phyloP scores from a whole-genome alignment of 2,113 vertebrate genomes.

The Protobothrops flavoviridis region DNA sequence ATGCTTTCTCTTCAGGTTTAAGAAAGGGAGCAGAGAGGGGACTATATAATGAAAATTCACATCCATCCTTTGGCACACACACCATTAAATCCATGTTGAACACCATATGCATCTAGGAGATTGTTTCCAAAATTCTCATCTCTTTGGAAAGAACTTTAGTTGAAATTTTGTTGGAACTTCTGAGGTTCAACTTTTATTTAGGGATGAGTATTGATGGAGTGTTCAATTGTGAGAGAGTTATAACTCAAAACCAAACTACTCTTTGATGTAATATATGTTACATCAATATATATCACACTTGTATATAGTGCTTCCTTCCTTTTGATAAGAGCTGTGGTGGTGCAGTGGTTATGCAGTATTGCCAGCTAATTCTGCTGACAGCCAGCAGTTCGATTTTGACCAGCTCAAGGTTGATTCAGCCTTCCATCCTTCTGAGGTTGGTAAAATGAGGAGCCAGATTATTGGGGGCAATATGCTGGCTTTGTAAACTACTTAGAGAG shows the following conservation, averaged over 20 bases:
- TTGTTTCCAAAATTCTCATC: neutral
- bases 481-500: neutral
- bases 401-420: neutral
- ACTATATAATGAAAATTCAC: neutral
- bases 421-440: neutral
- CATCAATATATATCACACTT: neutral
- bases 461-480: neutral
- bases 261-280: neutral
- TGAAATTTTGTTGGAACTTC: neutral
- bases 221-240: neutral
- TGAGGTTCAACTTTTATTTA: neutral
- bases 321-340: neutral
- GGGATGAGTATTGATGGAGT: neutral
- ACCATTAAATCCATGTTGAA: neutral
- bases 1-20: neutral
- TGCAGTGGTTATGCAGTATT: neutral
- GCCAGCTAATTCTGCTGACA: neutral
- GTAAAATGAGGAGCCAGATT: neutral
- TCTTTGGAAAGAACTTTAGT: neutral
- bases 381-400: neutral
- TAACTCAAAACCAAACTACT: neutral
- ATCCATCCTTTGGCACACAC: neutral
- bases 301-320: neutral
- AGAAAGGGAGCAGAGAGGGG: neutral
- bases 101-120: neutral